Evolutionary conservation across 2,888 invertebrate genomes (phyloP), one percentile per base, ranked within the genome.

Genomic region (Plemyria rubiginata): DNA sequence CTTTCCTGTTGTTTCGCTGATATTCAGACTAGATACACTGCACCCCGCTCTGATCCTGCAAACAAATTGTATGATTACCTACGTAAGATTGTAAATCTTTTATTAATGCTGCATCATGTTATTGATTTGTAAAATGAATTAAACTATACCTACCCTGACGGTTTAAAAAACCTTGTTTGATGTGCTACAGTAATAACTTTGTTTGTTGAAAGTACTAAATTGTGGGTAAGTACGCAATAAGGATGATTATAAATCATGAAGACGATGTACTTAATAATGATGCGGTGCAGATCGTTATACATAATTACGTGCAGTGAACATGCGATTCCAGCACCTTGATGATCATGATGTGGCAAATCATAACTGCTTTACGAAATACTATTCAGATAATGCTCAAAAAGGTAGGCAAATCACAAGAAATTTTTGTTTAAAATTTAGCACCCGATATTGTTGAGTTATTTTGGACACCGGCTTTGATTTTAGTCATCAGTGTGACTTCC

Each of bases 21-120:
- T 76, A 69, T 73, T 86, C 84, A 91, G 87, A 88, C 88, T 92
- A 88, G 92, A 83, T 84, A 89, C 73, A 77, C 90, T 92, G 87
- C 92, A 88, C 40, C 91, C 86, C 13, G 92, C 87, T 75, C 90
- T 79, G 72, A 90, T 82, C 76, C 92, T 92, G 90, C 40, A 83
- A 86, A 64, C 40, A 67, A 59, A 54, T 46, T 32, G 16, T 40
- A 50, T n/a, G 29, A 45, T 36, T 29, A 41, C n/a, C n/a, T n/a
- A 43, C 49, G 13, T 60, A 8, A 54, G 5, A 22, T 51, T 28
- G 12, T 4, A 36, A 0, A 51, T 12, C 12, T n/a, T 38, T 16
- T 8, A 4, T 16, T 22, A 40, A 2, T 32, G 32, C 4, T 5
- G 32, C 32, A 2, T 38, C 11, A 11, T 32, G 32, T 5, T 32